Conservation (phyloP, 2,888 invertebrate species). For the Caenorhabditis sp. region DNA sequence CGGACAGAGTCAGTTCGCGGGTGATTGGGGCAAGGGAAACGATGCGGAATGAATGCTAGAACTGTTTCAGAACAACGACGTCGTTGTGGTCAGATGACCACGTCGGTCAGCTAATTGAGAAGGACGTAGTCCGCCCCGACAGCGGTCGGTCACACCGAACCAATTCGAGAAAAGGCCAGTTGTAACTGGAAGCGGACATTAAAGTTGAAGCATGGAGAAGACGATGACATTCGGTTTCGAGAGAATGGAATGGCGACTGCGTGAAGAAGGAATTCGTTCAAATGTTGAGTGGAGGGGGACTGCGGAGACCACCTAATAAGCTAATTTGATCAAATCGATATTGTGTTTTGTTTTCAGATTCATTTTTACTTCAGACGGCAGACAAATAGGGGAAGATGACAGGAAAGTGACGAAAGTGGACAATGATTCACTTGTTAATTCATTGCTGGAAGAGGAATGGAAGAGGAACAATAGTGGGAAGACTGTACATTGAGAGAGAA, state of each 20-base stretch:
- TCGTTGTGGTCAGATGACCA: conserved; percentile 36
- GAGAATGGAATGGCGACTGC: conserved; percentile 3
- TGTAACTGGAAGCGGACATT: conserved; percentile 14
- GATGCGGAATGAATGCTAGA: conserved; percentile 3
- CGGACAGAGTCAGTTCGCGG: conserved; percentile 5
- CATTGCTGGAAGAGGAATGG: conserved; percentile 27
- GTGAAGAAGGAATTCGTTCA: conserved; percentile 26
- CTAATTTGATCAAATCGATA: conserved; percentile 61
- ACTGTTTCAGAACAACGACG: conserved; percentile 35
- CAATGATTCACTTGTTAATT: conserved; percentile 24
- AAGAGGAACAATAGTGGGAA: background rate
- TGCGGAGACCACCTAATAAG: conserved; percentile 48
- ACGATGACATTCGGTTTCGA: background rate
- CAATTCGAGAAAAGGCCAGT: conserved; percentile 36
- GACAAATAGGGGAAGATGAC: conserved; percentile 1
- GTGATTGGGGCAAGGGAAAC: conserved; percentile 2
- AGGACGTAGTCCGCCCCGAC: conserved; percentile 28
- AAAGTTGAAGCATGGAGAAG: conserved; percentile 1
- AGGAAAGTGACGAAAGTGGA: background rate
- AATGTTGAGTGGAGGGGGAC: conserved; percentile 36
- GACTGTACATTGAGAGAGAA: background rate
- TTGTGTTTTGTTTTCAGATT: conserved; percentile 25
- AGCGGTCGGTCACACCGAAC: conserved; percentile 39
- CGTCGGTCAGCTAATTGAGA: conserved; percentile 43
- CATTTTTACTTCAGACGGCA: background rate